Base-by-base conservation (phyloP, 1,140 invertebrate genomes). In the Drosophila pseudoobscura region DNA sequence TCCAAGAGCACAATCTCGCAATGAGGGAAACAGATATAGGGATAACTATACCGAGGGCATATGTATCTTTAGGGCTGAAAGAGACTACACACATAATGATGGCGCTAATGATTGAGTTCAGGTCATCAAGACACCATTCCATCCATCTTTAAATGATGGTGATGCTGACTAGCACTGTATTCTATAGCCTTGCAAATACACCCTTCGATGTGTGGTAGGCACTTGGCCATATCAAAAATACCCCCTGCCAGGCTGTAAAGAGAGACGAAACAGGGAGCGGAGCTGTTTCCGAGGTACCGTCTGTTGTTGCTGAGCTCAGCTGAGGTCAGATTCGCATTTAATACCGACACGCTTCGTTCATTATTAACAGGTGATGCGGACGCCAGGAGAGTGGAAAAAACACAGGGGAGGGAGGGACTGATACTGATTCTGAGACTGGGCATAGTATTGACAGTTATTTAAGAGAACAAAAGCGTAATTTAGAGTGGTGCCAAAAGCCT, bases 391-490 rank as follows among this genome's bases (percentile, higher is more conserved):
- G 13, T n/a, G 24, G 4, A 20, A 22, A 43, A 63, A 11, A 49
- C 24, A 61, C 24, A 26, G 24, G 24, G 24, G 24, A 26, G 45
- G n/a, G 20, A 9, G 47, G 7, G 2, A 22, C 20, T 20, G 20
- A 20, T 20, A 20, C 20, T 20, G 20, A 20, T 1, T 20, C 20
- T 20, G 5, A 5, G 24, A 26, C 24, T 26, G 24, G 24, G 24
- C 5, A 26, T 26, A 26, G 24, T 74, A 78, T 78, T 79, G 80
- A 84, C 79, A 84, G 58, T 78, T 84, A 84, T 83, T 84, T 60
- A 83, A 63, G 65, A 43, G 75, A 75, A 70, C 75, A 64, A 71
- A 80, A 54, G 57, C 60, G 51, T 61, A 57, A 80, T 57, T 75
- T 64, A 63, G 65, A 52, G 47, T 70, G 45, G 6, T 26, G 35